A percentile compares a stretch with the other conserved stretches of the same genome.
phyloP scores from a whole-genome alignment of 2,113 vertebrate genomes.

The Platichthys stellatus region DNA sequence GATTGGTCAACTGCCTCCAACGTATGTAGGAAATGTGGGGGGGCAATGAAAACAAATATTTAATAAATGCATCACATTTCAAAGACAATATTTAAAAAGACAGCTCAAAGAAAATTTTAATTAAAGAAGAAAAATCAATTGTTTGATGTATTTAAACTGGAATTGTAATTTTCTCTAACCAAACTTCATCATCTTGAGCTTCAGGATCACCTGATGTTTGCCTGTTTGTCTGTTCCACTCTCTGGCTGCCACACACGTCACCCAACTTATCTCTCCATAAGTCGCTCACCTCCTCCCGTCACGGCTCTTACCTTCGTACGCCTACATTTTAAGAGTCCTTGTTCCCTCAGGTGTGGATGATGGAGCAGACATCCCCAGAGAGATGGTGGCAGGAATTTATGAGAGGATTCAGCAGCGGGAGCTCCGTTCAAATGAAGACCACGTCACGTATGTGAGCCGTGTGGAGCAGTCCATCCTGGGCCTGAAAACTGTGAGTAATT shows the following conservation, averaged over 20 bases:
- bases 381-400: slow-evolving; percentile 97
- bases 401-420: slow-evolving; percentile 98
- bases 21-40: too few species aligned
- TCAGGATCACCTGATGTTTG: not conserved
- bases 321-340: not conserved
- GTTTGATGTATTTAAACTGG: not conserved
- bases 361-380: slow-evolving; percentile 96
- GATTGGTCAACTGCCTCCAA: too few species aligned
- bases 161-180: too few species aligned
- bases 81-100: too few species aligned
- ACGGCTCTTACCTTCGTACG: not conserved
- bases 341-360: slow-evolving; percentile 91
- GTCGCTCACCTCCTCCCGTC: not conserved
- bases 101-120: too few species aligned
- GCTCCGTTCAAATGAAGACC: slow-evolving; percentile 97
- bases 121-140: not conserved
- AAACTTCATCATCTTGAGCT: not conserved
- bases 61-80: too few species aligned
- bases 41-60: too few species aligned
- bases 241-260: not conserved
- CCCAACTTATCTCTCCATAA: not conserved
- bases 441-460: slow-evolving; percentile 97
- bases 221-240: too few species aligned
- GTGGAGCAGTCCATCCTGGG: slow-evolving; percentile 99
- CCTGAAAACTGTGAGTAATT: slow-evolving; percentile 93